Evolutionary conservation across 1,140 invertebrate species (phyloP), one percentile per base, ranked within the genome.

Genomic region (Heliconius hewitsoni): DNA sequence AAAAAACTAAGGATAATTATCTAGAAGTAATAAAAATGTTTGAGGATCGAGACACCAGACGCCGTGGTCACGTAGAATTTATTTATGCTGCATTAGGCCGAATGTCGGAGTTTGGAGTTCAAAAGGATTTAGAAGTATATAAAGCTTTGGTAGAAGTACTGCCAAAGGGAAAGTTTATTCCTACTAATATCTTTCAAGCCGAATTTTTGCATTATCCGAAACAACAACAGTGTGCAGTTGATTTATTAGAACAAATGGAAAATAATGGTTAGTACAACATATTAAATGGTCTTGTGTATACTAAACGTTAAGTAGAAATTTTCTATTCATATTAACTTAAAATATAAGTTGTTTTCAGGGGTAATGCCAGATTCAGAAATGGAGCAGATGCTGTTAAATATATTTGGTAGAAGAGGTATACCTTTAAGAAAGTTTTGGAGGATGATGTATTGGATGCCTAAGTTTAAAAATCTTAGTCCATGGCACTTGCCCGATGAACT

Each of bases 361-460:
- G 97, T 99, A 5, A 97, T 98, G 80, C 98, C 98, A 0, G 99
- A 99, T 92, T 94, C 95, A 72, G 98, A 99, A 93, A 96, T 98
- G 91, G 96, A 98, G 86, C 93, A 96, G 77, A 97, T 99, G 85
- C 90, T 99, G 1, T 82, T 97, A 11, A 97, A 97, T 87, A 96
- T 97, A 60, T 99, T 99, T 95, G 98, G 99, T 0, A 94, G 95
- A 77, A 95, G 96, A 85, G 97, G 97, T 16, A 96, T 96, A 89
- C 97, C 98, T 0, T 90, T 98, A 18, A 95, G 97, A 79, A 99
- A 99, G 90, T 98, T 96, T 88, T 97, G 96, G 95, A 95, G 98
- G 71, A 98, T 99, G 97, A 96, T 98, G 95, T 99, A 99, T 89
- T 99, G 99, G 99, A 97, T 99, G 97, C 98, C 99, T 5, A 99